Percentiles rank a stretch among this genome's conserved stretches.
phyloP scores from a whole-genome alignment of 2,797 vertebrate species.

The Sebastes minor region DNA sequence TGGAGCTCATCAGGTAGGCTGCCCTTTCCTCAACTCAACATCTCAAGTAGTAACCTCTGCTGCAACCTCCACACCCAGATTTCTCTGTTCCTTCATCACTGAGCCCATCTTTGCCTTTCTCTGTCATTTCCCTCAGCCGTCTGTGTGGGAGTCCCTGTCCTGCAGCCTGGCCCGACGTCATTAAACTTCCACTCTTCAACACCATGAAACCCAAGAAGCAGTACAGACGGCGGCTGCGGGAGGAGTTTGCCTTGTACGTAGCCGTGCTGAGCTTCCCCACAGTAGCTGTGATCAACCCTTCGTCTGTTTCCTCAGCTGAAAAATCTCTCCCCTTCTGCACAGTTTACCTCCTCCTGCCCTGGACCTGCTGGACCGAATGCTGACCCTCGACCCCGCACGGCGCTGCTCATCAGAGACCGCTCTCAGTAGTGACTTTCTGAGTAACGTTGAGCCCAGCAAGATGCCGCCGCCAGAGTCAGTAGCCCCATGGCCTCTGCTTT shows the following conservation, averaged over 20 bases:
- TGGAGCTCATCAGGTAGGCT: slow-evolving; percentile 95
- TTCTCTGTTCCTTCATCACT: background rate
- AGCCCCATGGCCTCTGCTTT: background rate
- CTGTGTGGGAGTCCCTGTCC: slow-evolving; percentile 97
- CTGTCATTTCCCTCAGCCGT: slow-evolving; percentile 80
- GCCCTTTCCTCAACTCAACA: background rate
- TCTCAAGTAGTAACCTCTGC: background rate
- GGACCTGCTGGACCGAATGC: slow-evolving; percentile 96
- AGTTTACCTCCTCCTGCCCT: slow-evolving; percentile 91
- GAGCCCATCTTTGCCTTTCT: background rate
- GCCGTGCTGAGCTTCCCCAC: rapidly evolving
- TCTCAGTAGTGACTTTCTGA: slow-evolving; percentile 92
- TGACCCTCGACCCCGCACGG: slow-evolving; percentile 94
- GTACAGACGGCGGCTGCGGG: slow-evolving; percentile 92
- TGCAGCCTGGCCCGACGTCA: slow-evolving; percentile 97
- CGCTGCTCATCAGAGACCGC: slow-evolving; percentile 96
- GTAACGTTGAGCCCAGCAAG: slow-evolving; percentile 93
- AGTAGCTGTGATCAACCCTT: background rate
- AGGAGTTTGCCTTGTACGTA: slow-evolving; percentile 97
- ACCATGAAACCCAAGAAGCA: slow-evolving; percentile 99
- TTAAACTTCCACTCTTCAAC: slow-evolving; percentile 98
- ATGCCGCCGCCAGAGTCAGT: slow-evolving; percentile 99
- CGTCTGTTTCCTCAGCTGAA: background rate
- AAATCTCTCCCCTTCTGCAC: background rate
- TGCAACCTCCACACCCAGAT: background rate